Conservation (phyloP, 1,140 invertebrate species). For the Macrosteles quadrilineatus region DNA sequence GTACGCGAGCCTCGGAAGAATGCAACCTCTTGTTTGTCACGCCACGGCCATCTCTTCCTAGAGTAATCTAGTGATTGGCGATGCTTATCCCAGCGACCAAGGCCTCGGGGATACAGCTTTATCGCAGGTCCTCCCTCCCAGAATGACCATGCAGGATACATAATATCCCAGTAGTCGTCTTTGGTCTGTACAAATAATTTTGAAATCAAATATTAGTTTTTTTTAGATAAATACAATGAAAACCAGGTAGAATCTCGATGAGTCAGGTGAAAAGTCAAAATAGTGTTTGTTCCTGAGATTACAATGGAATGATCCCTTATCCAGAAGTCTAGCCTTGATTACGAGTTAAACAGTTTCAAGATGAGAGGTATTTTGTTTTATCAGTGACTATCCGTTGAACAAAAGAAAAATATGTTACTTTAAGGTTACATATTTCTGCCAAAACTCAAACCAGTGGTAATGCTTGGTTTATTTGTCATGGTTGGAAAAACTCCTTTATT, state of each 20-base stretch:
- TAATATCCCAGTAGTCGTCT: conserved; percentile 87
- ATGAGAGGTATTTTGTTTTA: no score
- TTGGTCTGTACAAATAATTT: conserved; percentile 56
- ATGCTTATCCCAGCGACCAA: conserved; percentile 90
- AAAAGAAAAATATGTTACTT: no score
- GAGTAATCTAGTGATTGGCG: conserved; percentile 68
- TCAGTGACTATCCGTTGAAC: no score
- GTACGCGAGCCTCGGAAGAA: conserved; percentile 96
- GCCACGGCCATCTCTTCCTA: conserved; percentile 73
- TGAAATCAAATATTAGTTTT: conserved; percentile 21
- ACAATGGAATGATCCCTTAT: not conserved
- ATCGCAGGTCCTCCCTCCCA: conserved; percentile 98
- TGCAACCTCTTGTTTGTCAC: conserved; percentile 69
- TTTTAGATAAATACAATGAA: conserved; percentile 14
- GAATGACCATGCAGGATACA: conserved; percentile 97
- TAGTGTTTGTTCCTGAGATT: not conserved
- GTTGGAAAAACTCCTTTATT: no score
- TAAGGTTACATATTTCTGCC: no score
- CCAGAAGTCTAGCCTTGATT: not conserved
- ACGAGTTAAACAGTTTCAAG: not conserved
- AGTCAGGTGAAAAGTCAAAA: not conserved
- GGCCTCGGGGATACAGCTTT: conserved; percentile 85
- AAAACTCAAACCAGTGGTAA: no score
- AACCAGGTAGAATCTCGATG: conserved; percentile 11
- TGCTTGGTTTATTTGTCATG: no score